Percentiles rank a stretch among this genome's conserved stretches.
Conservation (phyloP, 2,113 vertebrate species). For the Holacanthus passer region DNA sequence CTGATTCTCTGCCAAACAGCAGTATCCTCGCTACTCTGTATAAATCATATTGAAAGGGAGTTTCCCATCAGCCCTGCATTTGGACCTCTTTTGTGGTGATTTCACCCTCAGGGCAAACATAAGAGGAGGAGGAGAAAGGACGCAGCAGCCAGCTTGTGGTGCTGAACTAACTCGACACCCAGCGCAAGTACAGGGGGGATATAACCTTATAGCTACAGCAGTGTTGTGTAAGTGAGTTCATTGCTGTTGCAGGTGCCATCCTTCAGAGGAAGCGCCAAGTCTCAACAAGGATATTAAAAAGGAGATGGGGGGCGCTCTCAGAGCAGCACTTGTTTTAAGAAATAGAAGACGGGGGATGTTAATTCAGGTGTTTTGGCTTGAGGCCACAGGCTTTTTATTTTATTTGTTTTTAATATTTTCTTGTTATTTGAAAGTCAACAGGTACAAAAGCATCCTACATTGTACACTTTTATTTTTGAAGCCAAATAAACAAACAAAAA, state of each 20-base stretch:
- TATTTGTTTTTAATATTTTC: not conserved
- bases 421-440: too few species aligned
- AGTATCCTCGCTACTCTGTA: not conserved
- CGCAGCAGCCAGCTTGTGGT: slow-evolving; percentile 18
- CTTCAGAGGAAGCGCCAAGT: slow-evolving; percentile 56
- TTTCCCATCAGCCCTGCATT: not conserved
- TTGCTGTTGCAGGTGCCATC: slow-evolving; percentile 66
- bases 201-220: not conserved
- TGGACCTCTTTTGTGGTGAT: slow-evolving; percentile 23
- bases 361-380: slow-evolving; percentile 72
- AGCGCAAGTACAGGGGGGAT: slow-evolving; percentile 1
- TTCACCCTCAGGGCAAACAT: slow-evolving; percentile 19
- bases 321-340: slow-evolving; percentile 42
- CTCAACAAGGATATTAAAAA: slow-evolving; percentile 56
- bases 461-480: too few species aligned
- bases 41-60: slow-evolving; percentile 20
- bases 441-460: too few species aligned
- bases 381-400: slow-evolving; percentile 30
- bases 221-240: slow-evolving; percentile 30
- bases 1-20: slow-evolving; percentile 21
- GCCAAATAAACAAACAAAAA: too few species aligned
- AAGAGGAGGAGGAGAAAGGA: not conserved
- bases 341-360: slow-evolving; percentile 37
- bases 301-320: not conserved
- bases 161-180: slow-evolving; percentile 26